These are phyloP conservation scores for Aphyosemion australe DNA, from an alignment of 2,113 vertebrate genomes.

Conservation along the genomic window DNA sequence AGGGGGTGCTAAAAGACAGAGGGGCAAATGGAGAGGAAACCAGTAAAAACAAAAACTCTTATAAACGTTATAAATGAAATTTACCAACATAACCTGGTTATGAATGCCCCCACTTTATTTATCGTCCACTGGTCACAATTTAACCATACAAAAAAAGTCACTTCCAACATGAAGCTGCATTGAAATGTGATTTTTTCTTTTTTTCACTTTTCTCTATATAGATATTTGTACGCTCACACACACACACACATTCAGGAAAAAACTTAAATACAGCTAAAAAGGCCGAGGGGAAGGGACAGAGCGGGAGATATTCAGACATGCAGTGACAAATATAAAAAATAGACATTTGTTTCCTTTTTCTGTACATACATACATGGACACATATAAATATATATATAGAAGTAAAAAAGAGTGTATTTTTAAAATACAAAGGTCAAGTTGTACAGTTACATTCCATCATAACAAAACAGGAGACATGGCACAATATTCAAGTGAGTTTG, in stretches of 20 bases:
- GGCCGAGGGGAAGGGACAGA: constrained; percentile 49
- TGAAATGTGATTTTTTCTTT: constrained; percentile 57
- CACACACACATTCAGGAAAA: constrained; percentile 58
- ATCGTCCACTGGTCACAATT: constrained; percentile 66
- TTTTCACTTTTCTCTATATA: not conserved
- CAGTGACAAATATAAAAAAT: constrained; percentile 97
- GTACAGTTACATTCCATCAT: constrained; percentile 97
- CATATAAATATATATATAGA: constrained; percentile 99
- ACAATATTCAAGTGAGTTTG: constrained; percentile 74
- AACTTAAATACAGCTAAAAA: constrained; percentile 73
- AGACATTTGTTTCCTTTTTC: constrained; percentile 87
- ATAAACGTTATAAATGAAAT: not conserved
- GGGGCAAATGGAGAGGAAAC: constrained; percentile 36
- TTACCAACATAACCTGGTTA: constrained; percentile 11
- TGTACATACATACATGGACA: constrained; percentile 87
- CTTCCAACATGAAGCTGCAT: constrained; percentile 69
- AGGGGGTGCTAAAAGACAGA: constrained; percentile 72
- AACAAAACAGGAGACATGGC: constrained; percentile 78
- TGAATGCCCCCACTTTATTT: constrained; percentile 71
- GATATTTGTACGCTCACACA: constrained; percentile 24
- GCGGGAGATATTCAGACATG: constrained; percentile 77
- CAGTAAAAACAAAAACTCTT: not conserved
- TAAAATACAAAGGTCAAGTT: constrained; percentile 96
- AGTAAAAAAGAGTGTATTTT: constrained; percentile 97
- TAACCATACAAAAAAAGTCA: constrained; percentile 71